Conservation (phyloP, 2,888 invertebrate species). For the Deilephila elpenor region DNA sequence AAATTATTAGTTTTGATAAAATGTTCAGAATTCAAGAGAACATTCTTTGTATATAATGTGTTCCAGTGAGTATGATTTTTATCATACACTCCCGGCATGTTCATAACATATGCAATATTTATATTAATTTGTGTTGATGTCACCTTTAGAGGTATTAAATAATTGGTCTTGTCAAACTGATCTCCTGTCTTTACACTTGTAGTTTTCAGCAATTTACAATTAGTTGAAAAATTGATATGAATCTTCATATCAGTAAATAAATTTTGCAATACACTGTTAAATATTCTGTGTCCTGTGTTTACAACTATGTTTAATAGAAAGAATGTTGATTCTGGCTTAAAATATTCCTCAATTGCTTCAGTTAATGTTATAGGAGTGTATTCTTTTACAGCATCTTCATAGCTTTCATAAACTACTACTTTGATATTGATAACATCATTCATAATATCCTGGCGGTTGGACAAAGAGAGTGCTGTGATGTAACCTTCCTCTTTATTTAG, state of each 20-base stretch:
- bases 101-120: conserved; percentile 59
- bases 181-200: conserved; percentile 58
- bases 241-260: conserved; percentile 58
- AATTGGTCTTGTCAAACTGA: conserved; percentile 52
- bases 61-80: conserved; percentile 61
- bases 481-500: conserved; percentile 61
- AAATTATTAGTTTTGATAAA: conserved; percentile 57
- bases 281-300: conserved; percentile 49
- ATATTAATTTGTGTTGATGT: conserved; percentile 52
- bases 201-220: conserved; percentile 57
- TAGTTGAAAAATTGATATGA: conserved; percentile 58
- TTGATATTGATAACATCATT: conserved; percentile 54
- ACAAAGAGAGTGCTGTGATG: conserved; percentile 65
- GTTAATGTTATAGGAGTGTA: conserved; percentile 55
- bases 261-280: conserved; percentile 54
- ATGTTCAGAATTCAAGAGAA: conserved; percentile 60
- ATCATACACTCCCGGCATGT: conserved; percentile 63
- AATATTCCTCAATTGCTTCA: conserved; percentile 61
- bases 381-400: conserved; percentile 59
- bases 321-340: conserved; percentile 51
- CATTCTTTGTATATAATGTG: conserved; percentile 57
- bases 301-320: conserved; percentile 58
- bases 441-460: conserved; percentile 68
- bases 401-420: conserved; percentile 61
- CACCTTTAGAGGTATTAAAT: conserved; percentile 58